phyloP scores from a whole-genome alignment of 64 coral and sea anemone genomes.

The Orbicella faveolata region DNA sequence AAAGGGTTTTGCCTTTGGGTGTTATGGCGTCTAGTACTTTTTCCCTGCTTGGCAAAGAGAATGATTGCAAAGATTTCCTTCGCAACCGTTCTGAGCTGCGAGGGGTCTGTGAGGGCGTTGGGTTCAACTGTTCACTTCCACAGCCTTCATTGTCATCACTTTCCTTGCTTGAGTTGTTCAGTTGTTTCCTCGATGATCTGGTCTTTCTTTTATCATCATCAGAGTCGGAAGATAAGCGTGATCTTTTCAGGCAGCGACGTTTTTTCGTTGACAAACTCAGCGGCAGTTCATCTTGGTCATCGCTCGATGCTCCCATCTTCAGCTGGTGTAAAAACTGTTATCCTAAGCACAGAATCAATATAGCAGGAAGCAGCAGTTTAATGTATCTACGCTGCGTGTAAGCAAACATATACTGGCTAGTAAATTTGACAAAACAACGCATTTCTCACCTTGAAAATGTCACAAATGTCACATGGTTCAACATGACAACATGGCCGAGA shows the following conservation, averaged over 20 bases:
- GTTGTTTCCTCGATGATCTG: not conserved
- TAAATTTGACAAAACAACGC: not conserved
- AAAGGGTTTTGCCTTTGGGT: not conserved
- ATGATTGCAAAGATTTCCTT: constrained; percentile 50
- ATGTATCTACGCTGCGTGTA: too few relatives aligned
- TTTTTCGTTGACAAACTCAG: not conserved
- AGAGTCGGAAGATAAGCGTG: constrained; percentile 8
- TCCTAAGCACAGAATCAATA: not conserved
- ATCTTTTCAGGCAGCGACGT: not conserved
- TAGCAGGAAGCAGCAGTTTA: not conserved
- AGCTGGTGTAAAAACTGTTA: too few relatives aligned
- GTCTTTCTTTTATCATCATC: not conserved
- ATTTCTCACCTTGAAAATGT: not conserved
- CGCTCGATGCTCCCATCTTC: constrained; percentile 12
- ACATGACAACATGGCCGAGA: not conserved
- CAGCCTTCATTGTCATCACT: not conserved
- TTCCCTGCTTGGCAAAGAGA: constrained; percentile 71
- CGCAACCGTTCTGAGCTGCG: constrained; percentile 76
- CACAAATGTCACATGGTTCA: not conserved
- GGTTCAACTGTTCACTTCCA: not conserved
- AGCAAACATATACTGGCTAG: too few relatives aligned
- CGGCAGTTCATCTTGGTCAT: not conserved
- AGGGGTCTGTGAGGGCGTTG: constrained; percentile 20
- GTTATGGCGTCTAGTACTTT: constrained; percentile 55
- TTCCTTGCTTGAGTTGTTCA: not conserved